A percentile compares a stretch with the other conserved stretches of the same genome.
phyloP scores from a whole-genome alignment of 2,113 vertebrate species.

The Canis aureus region DNA sequence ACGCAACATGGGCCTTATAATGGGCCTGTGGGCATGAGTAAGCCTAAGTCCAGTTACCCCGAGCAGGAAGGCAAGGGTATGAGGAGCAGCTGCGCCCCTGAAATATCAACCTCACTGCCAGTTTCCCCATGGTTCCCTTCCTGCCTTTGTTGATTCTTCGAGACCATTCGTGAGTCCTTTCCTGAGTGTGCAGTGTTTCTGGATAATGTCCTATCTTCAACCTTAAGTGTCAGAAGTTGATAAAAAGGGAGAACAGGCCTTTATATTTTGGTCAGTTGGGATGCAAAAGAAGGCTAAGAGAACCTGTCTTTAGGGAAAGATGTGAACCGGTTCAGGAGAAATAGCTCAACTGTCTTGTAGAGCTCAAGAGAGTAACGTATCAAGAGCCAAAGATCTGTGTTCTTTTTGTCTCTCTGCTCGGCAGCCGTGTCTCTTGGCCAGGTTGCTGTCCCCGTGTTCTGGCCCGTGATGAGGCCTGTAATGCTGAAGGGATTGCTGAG shows the following conservation, averaged over 20 bases:
- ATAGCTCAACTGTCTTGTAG: neutral
- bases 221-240: too few species aligned
- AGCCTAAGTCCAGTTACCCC: neutral
- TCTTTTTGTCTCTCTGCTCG: neutral
- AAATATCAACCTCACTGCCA: neutral
- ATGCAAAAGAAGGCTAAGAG: neutral
- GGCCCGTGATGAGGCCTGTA: neutral
- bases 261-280: neutral
- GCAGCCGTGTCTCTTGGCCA: neutral
- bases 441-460: neutral
- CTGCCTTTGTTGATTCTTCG: neutral
- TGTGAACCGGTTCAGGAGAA: neutral
- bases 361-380: neutral
- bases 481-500: neutral
- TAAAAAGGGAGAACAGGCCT: neutral
- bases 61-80: neutral
- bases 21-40: too few species aligned
- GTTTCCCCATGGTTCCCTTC: neutral
- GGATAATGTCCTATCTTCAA: neutral
- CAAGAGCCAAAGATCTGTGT: neutral
- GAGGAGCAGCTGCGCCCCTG: neutral
- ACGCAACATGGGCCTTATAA: neutral
- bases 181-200: neutral
- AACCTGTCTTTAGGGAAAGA: neutral
- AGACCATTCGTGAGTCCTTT: neutral